phyloP scores from a whole-genome alignment of 2,888 invertebrate genomes.

The Miltochrista miniata region DNA sequence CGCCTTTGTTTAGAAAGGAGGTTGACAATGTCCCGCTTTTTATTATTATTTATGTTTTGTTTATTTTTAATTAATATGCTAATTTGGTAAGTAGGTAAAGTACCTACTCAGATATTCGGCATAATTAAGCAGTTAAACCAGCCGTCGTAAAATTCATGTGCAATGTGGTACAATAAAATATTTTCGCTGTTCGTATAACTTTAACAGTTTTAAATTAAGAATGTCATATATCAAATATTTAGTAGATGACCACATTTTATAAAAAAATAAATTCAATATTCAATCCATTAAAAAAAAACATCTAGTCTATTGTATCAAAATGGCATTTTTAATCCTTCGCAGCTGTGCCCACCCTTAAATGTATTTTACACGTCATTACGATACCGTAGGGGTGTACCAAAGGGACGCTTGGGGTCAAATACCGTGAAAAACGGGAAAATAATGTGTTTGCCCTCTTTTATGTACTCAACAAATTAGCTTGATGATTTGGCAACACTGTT shows the following conservation, averaged over 20 bases:
- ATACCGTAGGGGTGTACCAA: constrained; percentile 36
- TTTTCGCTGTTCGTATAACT: too few species aligned
- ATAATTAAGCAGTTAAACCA: too few species aligned
- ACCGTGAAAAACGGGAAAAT: constrained; percentile 72
- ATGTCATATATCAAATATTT: not conserved
- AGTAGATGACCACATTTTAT: constrained; percentile 13
- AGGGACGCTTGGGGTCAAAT: constrained; percentile 58
- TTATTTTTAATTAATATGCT: constrained; percentile 28
- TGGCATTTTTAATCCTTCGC: constrained; percentile 33
- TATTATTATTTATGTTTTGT: constrained; percentile 15
- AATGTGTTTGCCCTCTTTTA: constrained; percentile 49
- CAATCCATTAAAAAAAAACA: constrained; percentile 17
- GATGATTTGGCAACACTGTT: constrained; percentile 11
- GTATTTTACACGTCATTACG: constrained; percentile 74
- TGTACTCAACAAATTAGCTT: constrained; percentile 39
- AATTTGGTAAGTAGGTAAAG: constrained; percentile 7
- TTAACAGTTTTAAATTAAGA: not conserved
- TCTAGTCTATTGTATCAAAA: constrained; percentile 25
- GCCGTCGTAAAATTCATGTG: too few species aligned
- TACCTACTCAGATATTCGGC: too few species aligned
- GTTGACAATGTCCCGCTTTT: constrained; percentile 12
- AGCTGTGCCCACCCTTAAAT: constrained; percentile 40
- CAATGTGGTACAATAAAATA: too few species aligned
- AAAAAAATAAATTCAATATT: constrained; percentile 26
- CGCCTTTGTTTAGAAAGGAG: constrained; percentile 36